These are phyloP conservation scores for Madoqua kirkii DNA, from an alignment of 2,113 vertebrate species.

Conservation along the genomic window DNA sequence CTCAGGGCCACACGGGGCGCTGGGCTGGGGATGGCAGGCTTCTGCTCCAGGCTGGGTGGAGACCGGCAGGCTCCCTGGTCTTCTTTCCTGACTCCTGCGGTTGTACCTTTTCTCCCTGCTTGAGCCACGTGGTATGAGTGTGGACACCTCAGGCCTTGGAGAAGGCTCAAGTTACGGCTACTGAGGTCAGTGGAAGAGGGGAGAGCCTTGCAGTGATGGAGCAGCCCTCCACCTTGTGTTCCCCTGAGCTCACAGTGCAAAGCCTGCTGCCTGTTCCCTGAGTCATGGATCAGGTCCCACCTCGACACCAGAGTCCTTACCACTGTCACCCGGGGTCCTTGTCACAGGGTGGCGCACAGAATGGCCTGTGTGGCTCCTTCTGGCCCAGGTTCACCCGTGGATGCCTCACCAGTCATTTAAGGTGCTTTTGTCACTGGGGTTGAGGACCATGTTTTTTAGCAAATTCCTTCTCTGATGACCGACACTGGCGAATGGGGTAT, in stretches of 20 bases:
- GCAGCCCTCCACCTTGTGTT: too few species aligned
- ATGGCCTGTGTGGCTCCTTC: conserved; percentile 88
- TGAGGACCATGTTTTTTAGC: too few species aligned
- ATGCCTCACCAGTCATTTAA: too few species aligned
- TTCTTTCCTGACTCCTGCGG: conserved; percentile 24
- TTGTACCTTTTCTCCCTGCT: conserved; percentile 76
- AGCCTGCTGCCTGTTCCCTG: conserved; percentile 69
- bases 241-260: conserved; percentile 76
- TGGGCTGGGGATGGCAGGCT: conserved; percentile 81
- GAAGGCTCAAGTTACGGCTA: too few species aligned
- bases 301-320: conserved; percentile 86
- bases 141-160: too few species aligned
- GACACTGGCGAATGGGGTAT: too few species aligned
- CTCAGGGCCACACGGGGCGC: conserved; percentile 80
- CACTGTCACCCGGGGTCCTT: conserved; percentile 80
- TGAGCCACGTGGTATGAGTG: too few species aligned
- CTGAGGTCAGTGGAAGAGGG: too few species aligned
- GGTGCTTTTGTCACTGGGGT: too few species aligned
- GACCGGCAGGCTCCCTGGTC: conserved; percentile 83
- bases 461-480: too few species aligned
- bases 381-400: conserved; percentile 89
- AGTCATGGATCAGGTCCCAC: conserved; percentile 85
- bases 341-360: conserved; percentile 83
- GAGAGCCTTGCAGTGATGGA: too few species aligned
- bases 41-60: conserved; percentile 78